These are phyloP conservation scores for Synanthedon andrenaeformis DNA, from an alignment of 2,888 invertebrate genomes.

Conservation along the genomic window DNA sequence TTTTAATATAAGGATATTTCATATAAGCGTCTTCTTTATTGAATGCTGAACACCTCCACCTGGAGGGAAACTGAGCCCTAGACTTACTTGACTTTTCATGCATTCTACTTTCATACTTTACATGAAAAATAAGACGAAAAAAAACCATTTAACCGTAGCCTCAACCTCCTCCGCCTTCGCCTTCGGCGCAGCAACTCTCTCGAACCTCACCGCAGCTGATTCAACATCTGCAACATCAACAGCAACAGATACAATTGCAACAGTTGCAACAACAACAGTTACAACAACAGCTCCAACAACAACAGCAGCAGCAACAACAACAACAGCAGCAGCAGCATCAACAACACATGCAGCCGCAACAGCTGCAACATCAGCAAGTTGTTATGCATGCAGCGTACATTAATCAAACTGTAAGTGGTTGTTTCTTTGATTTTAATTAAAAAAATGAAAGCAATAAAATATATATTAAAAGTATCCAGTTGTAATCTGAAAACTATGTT, in stretches of 20 bases:
- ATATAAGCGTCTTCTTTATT: too few species aligned
- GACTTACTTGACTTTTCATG: too few species aligned
- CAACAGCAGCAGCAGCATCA: constrained; percentile 26
- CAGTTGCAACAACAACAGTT: constrained; percentile 20
- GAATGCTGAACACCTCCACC: too few species aligned
- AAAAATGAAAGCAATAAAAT: not conserved
- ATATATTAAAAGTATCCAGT: too few species aligned
- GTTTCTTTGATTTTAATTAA: not conserved
- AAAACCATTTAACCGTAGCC: too few species aligned
- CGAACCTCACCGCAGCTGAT: constrained; percentile 29
- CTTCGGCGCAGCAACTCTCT: constrained; percentile 17
- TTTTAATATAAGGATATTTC: too few species aligned
- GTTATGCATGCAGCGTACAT: constrained; percentile 62
- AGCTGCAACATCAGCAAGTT: constrained; percentile 41
- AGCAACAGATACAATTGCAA: constrained; percentile 20
- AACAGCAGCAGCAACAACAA: constrained; percentile 15
- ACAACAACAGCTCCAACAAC: constrained; percentile 24
- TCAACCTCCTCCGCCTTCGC: too few species aligned
- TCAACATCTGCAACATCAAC: constrained; percentile 29
- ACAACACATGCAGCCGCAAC: constrained; percentile 32
- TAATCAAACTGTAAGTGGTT: constrained; percentile 44
- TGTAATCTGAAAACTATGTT: too few species aligned
- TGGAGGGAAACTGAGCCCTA: too few species aligned
- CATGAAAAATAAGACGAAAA: too few species aligned
- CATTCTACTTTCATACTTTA: too few species aligned